Evolutionary conservation across 2,797 vertebrate species (phyloP), one percentile per base, ranked within the genome.

Genomic region (Hylomyscus alleni): DNA sequence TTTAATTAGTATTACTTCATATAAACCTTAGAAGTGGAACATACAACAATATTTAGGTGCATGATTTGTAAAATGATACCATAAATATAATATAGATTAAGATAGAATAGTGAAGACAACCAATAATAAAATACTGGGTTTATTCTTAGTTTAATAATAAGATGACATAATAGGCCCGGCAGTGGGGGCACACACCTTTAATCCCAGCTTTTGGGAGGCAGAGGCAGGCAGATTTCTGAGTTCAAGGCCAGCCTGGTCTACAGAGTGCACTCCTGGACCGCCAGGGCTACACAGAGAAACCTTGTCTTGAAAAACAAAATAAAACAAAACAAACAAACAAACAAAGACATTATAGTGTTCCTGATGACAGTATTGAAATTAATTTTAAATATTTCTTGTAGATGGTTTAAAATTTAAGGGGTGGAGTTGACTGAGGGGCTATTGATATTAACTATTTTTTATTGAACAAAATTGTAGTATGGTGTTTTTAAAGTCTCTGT

Each of bases 11-110:
- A 20, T 52, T 93, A 72, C 77, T 96, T 96, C 44, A 73, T 69
- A 96, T 78, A 91, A 83, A n/a, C 56, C 14, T 90, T 94, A 91
- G 22, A 86, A 92, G 78, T 88, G 22, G 89, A 95, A 77, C 0
- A 93, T 85, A 58, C 44, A 72, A 72, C 34, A n/a, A 86, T 91
- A 90, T 54, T 37, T 8, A 86, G 40, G 81, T n/a, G 47, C 4
- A 76, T 80, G 22, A 60, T 4, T 54, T 91, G 6, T 12, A 94
- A 95, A 89, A 86, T 24, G 88, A 5, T 88, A 94, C 87, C 26
- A 69, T 37, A 95, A 88, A 85, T 86, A 60, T 76, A 60, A 89
- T 19, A 54, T 75, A 92, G 72, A 93, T 75, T 90, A 91, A 89
- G 58, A 58, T 5, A 37, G 31, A 95, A 76, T 76, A 73, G 75